Evolutionary conservation across 2,888 invertebrate species (phyloP).

Genomic region (Lasius platythorax): DNA sequence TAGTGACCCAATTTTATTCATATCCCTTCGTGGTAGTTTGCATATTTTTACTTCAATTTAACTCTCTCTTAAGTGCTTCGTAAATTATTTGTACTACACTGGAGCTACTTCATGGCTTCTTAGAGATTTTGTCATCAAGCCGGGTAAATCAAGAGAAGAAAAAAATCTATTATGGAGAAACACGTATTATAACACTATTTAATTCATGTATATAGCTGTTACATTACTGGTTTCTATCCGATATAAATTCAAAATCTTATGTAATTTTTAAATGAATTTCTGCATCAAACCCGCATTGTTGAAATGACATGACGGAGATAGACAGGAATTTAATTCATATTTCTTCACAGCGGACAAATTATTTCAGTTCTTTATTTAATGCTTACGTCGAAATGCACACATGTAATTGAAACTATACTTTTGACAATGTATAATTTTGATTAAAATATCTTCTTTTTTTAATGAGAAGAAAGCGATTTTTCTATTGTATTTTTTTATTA

Average conservation of each 20-base stretch:
- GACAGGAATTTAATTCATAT: not conserved
- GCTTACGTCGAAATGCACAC: not conserved
- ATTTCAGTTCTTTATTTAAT: not conserved
- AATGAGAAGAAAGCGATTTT: too few relatives aligned
- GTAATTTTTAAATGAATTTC: conserved; percentile 26
- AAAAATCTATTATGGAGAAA: not conserved
- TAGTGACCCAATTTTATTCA: conserved; percentile 23
- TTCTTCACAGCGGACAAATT: not conserved
- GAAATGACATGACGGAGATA: conserved; percentile 1
- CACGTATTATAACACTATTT: not conserved
- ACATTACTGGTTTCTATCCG: not conserved
- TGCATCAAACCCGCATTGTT: not conserved
- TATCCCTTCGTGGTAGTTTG: not conserved
- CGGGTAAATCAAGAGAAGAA: not conserved
- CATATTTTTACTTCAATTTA: conserved; percentile 17
- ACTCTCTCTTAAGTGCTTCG: conserved; percentile 9
- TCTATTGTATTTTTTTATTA: too few relatives aligned
- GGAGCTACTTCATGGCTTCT: not conserved
- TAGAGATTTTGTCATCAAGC: not conserved
- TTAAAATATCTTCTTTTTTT: too few relatives aligned
- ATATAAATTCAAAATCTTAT: not conserved
- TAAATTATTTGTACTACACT: conserved; percentile 1
- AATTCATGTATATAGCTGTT: not conserved
- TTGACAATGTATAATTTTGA: too few relatives aligned
- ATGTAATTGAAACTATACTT: not conserved